phyloP scores from a whole-genome alignment of 2,888 invertebrate species.

The Trisateles emortualis region DNA sequence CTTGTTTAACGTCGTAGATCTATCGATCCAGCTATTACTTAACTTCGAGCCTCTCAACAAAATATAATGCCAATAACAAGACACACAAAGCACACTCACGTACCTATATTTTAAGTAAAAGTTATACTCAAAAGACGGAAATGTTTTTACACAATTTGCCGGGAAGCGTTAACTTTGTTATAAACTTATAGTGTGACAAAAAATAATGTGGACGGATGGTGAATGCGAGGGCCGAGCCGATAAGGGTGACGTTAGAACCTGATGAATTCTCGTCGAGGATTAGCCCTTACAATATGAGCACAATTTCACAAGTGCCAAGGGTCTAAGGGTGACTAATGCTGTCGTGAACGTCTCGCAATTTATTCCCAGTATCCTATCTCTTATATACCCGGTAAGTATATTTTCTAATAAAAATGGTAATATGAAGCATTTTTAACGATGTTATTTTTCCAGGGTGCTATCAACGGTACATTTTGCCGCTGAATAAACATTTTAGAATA shows the following conservation, averaged over 20 bases:
- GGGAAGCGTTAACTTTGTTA: conserved; percentile 44
- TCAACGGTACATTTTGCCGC: conserved; percentile 15
- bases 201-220: conserved; percentile 68
- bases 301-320: conserved; percentile 79
- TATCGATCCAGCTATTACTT: neutral
- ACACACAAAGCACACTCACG: conserved; percentile 23
- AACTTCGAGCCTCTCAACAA: conserved; percentile 5
- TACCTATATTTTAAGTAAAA: conserved; percentile 31
- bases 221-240: conserved; percentile 66
- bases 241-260: conserved; percentile 74
- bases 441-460: conserved; percentile 54
- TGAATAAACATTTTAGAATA: conserved; percentile 55
- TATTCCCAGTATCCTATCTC: conserved; percentile 63
- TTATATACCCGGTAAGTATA: conserved; percentile 62
- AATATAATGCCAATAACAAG: conserved; percentile 21
- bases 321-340: conserved; percentile 76
- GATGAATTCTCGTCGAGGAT: conserved; percentile 81
- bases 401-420: conserved; percentile 83
- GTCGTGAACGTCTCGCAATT: conserved; percentile 70
- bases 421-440: conserved; percentile 70
- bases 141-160: conserved; percentile 39
- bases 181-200: conserved; percentile 60
- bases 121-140: conserved; percentile 37
- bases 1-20: too few relatives aligned
- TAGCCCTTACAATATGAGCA: conserved; percentile 85